Conservation (phyloP, 1,140 invertebrate genomes). For the Trypoxylus dichotomus region DNA sequence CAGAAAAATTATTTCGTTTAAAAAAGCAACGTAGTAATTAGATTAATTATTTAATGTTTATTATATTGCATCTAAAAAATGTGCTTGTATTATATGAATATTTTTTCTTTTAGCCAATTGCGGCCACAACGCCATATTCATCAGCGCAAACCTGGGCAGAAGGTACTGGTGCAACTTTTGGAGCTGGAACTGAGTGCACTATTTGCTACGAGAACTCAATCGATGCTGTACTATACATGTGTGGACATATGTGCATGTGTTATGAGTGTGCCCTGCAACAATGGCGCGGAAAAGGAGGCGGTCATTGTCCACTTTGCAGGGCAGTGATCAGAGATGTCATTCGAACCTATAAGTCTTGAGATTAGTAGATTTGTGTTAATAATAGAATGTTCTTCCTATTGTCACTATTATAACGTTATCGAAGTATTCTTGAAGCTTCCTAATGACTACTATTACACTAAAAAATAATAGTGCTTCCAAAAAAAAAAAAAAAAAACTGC, state of each 20-base stretch:
- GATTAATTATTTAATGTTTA: too few relatives aligned
- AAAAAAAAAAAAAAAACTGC: constrained; percentile 24
- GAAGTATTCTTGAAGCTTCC: constrained; percentile 16
- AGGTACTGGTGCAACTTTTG: constrained; percentile 50
- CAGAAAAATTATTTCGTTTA: too few relatives aligned
- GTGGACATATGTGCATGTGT: constrained; percentile 99
- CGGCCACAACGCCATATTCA: constrained; percentile 50
- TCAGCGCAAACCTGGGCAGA: constrained; percentile 51
- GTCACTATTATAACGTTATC: constrained; percentile 7
- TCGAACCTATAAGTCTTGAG: constrained; percentile 87
- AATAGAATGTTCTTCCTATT: neutral
- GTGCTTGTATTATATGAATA: too few relatives aligned
- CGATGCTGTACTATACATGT: constrained; percentile 93
- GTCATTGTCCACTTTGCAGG: constrained; percentile 91
- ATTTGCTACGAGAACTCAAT: constrained; percentile 93
- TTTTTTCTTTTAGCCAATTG: constrained; percentile 54
- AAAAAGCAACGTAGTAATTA: too few relatives aligned
- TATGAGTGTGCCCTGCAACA: constrained; percentile 93
- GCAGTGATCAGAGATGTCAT: constrained; percentile 93
- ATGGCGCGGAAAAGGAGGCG: constrained; percentile 85
- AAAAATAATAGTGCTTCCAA: constrained; percentile 26
- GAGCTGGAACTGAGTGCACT: constrained; percentile 76
- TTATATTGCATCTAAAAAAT: too few relatives aligned
- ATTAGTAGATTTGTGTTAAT: neutral
- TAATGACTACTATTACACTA: neutral